Percentiles rank a stretch among this genome's conserved stretches.
These are phyloP conservation scores for Drosophila kurseongensis DNA, from an alignment of 1,140 invertebrate genomes.

Conservation along the genomic window DNA sequence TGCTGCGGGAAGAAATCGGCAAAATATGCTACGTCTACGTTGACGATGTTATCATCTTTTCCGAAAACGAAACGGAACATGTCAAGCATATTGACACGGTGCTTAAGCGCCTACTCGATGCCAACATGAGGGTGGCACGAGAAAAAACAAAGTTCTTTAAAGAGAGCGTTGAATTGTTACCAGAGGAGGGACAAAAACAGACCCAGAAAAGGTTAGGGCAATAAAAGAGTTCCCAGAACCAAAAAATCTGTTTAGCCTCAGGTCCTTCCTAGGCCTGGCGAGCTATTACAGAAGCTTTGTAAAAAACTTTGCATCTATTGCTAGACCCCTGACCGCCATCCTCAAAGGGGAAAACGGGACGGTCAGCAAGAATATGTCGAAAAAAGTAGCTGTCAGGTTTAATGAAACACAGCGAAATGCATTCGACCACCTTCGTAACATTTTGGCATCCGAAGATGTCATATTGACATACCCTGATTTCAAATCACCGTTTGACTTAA, in stretches of 20 bases:
- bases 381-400: slow-evolving; percentile 8
- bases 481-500: slow-evolving; percentile 9
- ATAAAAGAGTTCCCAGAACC: slow-evolving; percentile 6
- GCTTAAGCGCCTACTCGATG: not conserved
- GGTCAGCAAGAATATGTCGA: slow-evolving; percentile 1
- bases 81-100: not conserved
- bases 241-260: slow-evolving; percentile 7
- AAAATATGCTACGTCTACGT: slow-evolving; percentile 5
- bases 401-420: not conserved
- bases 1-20: too few relatives aligned
- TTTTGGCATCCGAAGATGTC: slow-evolving; percentile 15
- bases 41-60: slow-evolving; percentile 1
- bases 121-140: not conserved
- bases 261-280: slow-evolving; percentile 11
- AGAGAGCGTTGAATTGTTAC: slow-evolving; percentile 20
- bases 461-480: slow-evolving; percentile 13
- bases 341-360: slow-evolving; percentile 18
- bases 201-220: slow-evolving; percentile 3
- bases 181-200: slow-evolving; percentile 4
- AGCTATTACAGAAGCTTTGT: slow-evolving; percentile 6
- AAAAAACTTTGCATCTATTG: slow-evolving; percentile 7
- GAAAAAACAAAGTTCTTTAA: slow-evolving; percentile 10
- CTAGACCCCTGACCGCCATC: not conserved
- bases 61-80: slow-evolving; percentile 6
- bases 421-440: slow-evolving; percentile 7